A percentile compares a stretch with the other conserved stretches of the same genome.
Conservation (phyloP, 2,797 vertebrate species). For the Myotis myotis region DNA sequence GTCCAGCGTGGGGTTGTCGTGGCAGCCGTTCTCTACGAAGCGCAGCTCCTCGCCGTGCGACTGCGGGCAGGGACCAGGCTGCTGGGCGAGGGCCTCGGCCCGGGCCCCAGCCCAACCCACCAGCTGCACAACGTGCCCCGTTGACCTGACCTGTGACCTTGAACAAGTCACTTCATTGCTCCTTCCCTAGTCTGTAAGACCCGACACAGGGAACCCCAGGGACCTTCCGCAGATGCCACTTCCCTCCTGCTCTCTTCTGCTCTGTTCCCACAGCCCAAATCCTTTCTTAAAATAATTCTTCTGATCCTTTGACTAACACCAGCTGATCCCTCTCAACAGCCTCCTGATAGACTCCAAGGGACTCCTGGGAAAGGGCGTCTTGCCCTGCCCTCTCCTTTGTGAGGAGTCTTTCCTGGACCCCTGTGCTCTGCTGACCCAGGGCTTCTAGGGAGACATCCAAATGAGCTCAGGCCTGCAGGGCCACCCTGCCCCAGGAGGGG, state of each 20-base stretch:
- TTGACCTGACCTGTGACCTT: background rate
- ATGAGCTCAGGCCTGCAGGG: background rate
- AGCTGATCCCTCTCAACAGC: background rate
- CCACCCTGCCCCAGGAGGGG: background rate
- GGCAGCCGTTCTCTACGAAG: slow-evolving; percentile 98
- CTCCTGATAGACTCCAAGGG: background rate
- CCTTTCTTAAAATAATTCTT: background rate
- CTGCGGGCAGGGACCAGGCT: slow-evolving; percentile 74
- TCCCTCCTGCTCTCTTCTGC: background rate
- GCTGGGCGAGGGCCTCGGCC: background rate
- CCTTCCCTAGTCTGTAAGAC: background rate
- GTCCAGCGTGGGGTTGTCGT: slow-evolving; percentile 97
- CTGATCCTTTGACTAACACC: background rate
- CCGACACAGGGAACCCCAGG: background rate
- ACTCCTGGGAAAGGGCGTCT: background rate
- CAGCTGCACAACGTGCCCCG: background rate
- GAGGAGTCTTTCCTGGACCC: background rate
- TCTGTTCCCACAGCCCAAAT: background rate
- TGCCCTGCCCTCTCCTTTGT: background rate
- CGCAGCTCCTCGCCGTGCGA: slow-evolving; percentile 94
- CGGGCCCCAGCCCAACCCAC: background rate
- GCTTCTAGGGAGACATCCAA: background rate
- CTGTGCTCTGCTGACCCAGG: background rate
- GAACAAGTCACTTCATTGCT: background rate
- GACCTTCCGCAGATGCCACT: background rate